A percentile compares a stretch with the other conserved stretches of the same genome.
Evolutionary conservation across 2,888 invertebrate genomes (phyloP).

Genomic region (Eupelmus urozonus): DNA sequence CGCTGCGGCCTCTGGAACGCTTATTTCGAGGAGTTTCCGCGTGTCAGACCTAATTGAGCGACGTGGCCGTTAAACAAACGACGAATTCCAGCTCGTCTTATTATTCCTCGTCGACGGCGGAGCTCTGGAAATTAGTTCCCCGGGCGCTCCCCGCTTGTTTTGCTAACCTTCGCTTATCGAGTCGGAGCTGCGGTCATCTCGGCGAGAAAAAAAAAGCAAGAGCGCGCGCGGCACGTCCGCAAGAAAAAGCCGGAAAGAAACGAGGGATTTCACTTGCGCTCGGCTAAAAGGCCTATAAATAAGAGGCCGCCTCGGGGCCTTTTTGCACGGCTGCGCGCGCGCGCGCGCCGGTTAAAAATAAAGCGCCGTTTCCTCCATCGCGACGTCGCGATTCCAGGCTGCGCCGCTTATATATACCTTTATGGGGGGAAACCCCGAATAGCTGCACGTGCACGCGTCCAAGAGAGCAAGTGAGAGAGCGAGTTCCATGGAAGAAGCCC

Average conservation of each 20-base stretch:
- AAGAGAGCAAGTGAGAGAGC: too few species aligned
- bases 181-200: not conserved
- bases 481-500: constrained; percentile 70
- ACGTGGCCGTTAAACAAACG: not conserved
- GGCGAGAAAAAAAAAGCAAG: not conserved
- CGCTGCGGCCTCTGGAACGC: too few species aligned
- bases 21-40: too few species aligned
- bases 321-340: constrained; percentile 59
- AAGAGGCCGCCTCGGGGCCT: constrained; percentile 38
- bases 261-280: constrained; percentile 39
- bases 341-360: constrained; percentile 63
- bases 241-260: constrained; percentile 26
- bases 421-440: constrained; percentile 74
- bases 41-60: constrained; percentile 16
- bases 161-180: constrained; percentile 26
- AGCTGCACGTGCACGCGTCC: constrained; percentile 64
- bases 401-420: constrained; percentile 62
- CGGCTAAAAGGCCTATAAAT: constrained; percentile 59
- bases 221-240: not conserved
- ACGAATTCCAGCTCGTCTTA: not conserved
- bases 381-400: constrained; percentile 46
- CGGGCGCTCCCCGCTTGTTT: constrained; percentile 5
- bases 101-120: not conserved
- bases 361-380: constrained; percentile 61
- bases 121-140: constrained; percentile 7